phyloP scores from a whole-genome alignment of 1,140 invertebrate species.

The Drosophila equinoxialis region DNA sequence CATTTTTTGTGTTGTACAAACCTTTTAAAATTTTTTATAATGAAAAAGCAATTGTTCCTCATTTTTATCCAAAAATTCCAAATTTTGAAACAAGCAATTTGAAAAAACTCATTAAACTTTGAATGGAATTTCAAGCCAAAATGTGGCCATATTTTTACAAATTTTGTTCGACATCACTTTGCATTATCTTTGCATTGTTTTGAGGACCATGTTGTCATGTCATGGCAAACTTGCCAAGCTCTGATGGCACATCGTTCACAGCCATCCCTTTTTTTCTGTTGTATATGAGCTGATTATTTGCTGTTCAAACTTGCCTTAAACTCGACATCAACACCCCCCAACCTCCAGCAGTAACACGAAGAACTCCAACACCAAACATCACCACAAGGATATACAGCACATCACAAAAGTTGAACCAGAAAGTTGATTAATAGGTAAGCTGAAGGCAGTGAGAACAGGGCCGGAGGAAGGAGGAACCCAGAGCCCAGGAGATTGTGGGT shows the following conservation, averaged over 20 bases:
- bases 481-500: neutral
- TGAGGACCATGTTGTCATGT: slow-evolving; percentile 33
- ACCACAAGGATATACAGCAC: slow-evolving; percentile 36
- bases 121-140: neutral
- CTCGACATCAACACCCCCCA: slow-evolving; percentile 12
- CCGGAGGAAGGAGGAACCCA: neutral
- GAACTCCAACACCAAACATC: slow-evolving; percentile 5
- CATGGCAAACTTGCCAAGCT: slow-evolving; percentile 25
- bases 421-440: slow-evolving; percentile 75
- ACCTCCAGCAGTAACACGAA: neutral
- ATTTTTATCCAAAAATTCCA: too few relatives aligned
- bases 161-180: neutral
- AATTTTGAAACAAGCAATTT: too few relatives aligned
- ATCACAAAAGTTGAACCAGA: slow-evolving; percentile 63
- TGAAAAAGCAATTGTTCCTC: too few relatives aligned
- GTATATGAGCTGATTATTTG: slow-evolving; percentile 64
- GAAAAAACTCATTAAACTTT: too few relatives aligned
- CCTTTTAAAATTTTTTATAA: too few relatives aligned
- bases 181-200: slow-evolving; percentile 28
- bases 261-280: neutral
- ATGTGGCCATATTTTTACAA: slow-evolving; percentile 1
- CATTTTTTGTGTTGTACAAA: too few relatives aligned
- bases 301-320: slow-evolving; percentile 48
- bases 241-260: slow-evolving; percentile 60
- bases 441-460: slow-evolving; percentile 2